Evolutionary conservation across 2,888 invertebrate species (phyloP), one percentile per base, ranked within the genome.

Genomic region (Leptura quadrifasciata): DNA sequence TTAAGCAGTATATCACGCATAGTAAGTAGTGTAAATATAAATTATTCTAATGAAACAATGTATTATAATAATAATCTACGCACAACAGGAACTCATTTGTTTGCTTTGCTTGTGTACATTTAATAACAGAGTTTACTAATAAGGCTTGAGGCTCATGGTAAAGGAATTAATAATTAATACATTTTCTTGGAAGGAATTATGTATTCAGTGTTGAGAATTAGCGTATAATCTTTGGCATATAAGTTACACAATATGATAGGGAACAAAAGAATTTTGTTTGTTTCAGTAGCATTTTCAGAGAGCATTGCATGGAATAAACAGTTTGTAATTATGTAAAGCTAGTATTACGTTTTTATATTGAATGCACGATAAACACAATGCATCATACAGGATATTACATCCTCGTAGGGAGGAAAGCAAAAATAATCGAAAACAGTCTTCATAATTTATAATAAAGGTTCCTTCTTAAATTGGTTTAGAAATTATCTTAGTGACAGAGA

Each of bases 11-110:
- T 39, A 39, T 39, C 12, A 39, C 15, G 39, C 39, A 39, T 39
- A 39, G 39, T 39, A 39, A 39, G 39, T 39, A 39, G 2, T 39
- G 15, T 15, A 39, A 39, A 39, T 15, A 39, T 10, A 39, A 39
- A 39, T 39, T 39, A 10, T 39, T 39, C 39, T 39, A 39, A 39
- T 39, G 6, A 10, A 10, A 3, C 12, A 15, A 39, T 39, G 39
- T 12, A 12, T 39, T 12, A 39, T 39, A 39, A 39, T 39, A 39
- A 39, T 39, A 39, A 39, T 39, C 39, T n/a, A 47, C 5, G 12
- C 47, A 47, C n/a, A 47, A n/a, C 47, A 47, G 47, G 15, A 47
- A 47, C 47, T n/a, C 47, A 47, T 47, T 47, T 47, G 47, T 47
- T 47, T 47, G 47, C 15, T 47, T 47, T 47, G 5, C 47, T 47